Evolutionary conservation across 2,113 vertebrate genomes (phyloP).

Genomic region (Gallinago paraguaiae): DNA sequence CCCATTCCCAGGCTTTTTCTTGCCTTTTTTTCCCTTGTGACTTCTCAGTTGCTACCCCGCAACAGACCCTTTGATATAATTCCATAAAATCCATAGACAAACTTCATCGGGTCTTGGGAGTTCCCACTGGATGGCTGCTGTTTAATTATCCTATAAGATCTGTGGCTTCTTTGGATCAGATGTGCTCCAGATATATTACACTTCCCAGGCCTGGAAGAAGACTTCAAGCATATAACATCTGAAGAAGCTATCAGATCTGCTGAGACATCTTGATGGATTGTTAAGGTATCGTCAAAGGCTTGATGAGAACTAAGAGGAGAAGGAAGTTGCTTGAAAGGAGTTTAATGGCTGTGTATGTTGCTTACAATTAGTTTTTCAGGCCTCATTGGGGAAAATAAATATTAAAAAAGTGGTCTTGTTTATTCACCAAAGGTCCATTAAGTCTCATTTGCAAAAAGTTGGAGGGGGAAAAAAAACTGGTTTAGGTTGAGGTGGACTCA

Average conservation of each 20-base stretch:
- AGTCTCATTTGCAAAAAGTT: background rate
- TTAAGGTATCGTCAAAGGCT: slow-evolving; percentile 49
- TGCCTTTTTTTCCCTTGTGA: background rate
- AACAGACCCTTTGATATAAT: slow-evolving; percentile 32
- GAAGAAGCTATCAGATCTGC: slow-evolving; percentile 62
- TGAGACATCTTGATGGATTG: slow-evolving; percentile 39
- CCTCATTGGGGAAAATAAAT: background rate
- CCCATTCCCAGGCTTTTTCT: slow-evolving; percentile 16
- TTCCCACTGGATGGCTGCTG: slow-evolving; percentile 33
- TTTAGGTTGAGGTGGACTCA: background rate
- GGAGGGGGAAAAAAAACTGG: background rate
- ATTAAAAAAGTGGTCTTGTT: background rate
- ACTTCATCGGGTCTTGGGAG: slow-evolving; percentile 12
- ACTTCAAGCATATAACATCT: slow-evolving; percentile 55
- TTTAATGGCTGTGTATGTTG: background rate
- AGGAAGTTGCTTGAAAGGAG: background rate
- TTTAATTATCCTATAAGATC: slow-evolving; percentile 38
- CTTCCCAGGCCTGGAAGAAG: slow-evolving; percentile 45
- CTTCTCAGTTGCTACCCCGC: slow-evolving; percentile 51
- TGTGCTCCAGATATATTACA: slow-evolving; percentile 49
- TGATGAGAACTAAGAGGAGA: background rate
- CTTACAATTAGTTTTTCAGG: background rate
- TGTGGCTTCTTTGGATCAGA: slow-evolving; percentile 60
- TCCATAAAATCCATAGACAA: slow-evolving; percentile 46
- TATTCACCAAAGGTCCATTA: background rate